Conservation (phyloP, 37 sponge, comb jelly and placozoan species). For the Tethya wilhelma region DNA sequence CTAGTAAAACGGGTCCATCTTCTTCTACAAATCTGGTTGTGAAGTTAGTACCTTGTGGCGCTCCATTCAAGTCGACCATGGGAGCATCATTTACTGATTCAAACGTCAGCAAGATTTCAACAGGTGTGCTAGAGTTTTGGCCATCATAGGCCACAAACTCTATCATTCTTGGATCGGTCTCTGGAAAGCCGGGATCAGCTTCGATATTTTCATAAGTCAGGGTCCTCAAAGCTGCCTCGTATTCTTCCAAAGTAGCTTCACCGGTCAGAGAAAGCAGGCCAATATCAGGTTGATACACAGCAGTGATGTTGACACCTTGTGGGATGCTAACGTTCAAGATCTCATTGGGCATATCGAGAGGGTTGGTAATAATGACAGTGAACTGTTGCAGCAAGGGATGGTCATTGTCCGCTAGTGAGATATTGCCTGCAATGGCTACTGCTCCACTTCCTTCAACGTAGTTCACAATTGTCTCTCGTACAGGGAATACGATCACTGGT, state of each 20-base stretch:
- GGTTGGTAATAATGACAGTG: constrained; percentile 50
- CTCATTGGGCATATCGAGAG: constrained; percentile 59
- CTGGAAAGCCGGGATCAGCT: constrained; percentile 73
- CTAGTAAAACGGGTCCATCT: constrained; percentile 53
- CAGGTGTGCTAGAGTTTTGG: constrained; percentile 38
- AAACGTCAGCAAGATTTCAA: constrained; percentile 60
- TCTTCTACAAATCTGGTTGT: constrained; percentile 73
- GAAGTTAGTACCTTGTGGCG: constrained; percentile 26
- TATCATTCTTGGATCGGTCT: constrained; percentile 60
- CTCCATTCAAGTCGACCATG: constrained; percentile 86
- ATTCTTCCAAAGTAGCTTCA: constrained; percentile 54
- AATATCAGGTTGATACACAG: constrained; percentile 29
- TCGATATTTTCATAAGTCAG: constrained; percentile 76
- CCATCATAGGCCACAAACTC: constrained; percentile 73
- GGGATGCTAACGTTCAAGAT: constrained; percentile 32
- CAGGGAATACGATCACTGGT: constrained; percentile 63
- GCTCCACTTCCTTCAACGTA: constrained; percentile 81
- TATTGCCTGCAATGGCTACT: constrained; percentile 56
- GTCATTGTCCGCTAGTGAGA: constrained; percentile 71
- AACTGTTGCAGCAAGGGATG: constrained; percentile 35
- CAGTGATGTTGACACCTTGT: constrained; percentile 34
- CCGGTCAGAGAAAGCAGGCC: constrained; percentile 65
- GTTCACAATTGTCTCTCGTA: constrained; percentile 48
- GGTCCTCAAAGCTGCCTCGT: constrained; percentile 57
- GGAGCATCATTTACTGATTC: constrained; percentile 90